Conservation (phyloP, 2,113 vertebrate genomes). For the Cyanistes caeruleus region DNA sequence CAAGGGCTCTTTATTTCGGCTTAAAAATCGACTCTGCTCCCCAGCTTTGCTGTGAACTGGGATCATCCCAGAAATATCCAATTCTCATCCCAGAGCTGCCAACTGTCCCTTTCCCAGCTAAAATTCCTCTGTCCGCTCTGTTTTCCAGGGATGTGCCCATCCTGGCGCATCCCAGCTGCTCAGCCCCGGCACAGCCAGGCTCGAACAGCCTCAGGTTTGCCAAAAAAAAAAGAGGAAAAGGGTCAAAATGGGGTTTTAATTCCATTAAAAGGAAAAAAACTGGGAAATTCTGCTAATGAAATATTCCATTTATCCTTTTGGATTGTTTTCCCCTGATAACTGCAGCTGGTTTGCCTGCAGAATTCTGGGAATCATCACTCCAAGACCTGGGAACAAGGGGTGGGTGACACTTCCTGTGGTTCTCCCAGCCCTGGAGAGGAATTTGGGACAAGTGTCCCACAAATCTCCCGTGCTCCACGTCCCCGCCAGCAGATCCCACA, state of each 20-base stretch:
- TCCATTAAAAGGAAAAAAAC: neutral
- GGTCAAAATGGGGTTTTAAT: neutral
- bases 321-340: rapidly evolving
- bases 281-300: neutral
- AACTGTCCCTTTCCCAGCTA: neutral
- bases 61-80: neutral
- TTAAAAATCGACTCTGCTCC: neutral
- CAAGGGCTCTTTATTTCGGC: neutral
- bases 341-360: neutral
- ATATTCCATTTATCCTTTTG: neutral
- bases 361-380: neutral
- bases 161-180: neutral
- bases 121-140: neutral
- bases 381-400: neutral
- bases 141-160: neutral
- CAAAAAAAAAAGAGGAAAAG: neutral
- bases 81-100: neutral
- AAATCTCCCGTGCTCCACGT: rapidly evolving
- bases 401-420: rapidly evolving
- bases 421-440: neutral
- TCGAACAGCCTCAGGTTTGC: neutral
- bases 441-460: neutral
- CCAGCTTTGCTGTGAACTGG: neutral
- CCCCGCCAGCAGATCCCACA: rapidly evolving
- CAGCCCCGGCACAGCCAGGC: neutral